phyloP scores from a whole-genome alignment of 2,888 invertebrate species.

The Vesta saturnalis region DNA sequence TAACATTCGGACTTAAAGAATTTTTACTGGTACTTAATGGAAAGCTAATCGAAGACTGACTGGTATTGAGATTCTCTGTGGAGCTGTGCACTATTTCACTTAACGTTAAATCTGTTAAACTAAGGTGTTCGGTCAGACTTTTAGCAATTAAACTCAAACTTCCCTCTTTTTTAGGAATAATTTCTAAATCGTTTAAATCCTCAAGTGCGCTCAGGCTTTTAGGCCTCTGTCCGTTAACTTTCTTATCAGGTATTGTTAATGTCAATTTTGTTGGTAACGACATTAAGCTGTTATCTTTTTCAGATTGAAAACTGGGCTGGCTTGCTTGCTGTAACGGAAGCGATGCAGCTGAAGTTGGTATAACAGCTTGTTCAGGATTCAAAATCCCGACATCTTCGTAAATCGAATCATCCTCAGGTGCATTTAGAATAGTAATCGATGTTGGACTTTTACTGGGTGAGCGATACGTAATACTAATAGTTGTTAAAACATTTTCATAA shows the following conservation, averaged over 20 bases:
- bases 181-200: constrained; percentile 46
- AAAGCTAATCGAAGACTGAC: constrained; percentile 56
- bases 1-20: constrained; percentile 56
- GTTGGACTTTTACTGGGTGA: constrained; percentile 67
- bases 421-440: constrained; percentile 38
- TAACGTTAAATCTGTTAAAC: constrained; percentile 53
- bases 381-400: constrained; percentile 69
- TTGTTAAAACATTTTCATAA: constrained; percentile 68
- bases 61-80: constrained; percentile 62
- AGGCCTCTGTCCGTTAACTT: constrained; percentile 49
- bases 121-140: constrained; percentile 45
- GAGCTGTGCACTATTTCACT: constrained; percentile 57
- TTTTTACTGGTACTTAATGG: constrained; percentile 54
- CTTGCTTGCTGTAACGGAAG: constrained; percentile 69
- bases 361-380: constrained; percentile 65
- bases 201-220: constrained; percentile 58
- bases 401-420: constrained; percentile 56
- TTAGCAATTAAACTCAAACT: constrained; percentile 1
- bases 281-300: constrained; percentile 23
- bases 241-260: constrained; percentile 5
- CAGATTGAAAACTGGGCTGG: constrained; percentile 60
- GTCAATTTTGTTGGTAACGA: constrained; percentile 25
- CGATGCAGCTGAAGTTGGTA: constrained; percentile 67
- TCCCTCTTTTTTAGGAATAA: constrained; percentile 1
- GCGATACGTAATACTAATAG: constrained; percentile 77